A percentile compares a stretch with the other conserved stretches of the same genome.
Evolutionary conservation across 2,888 invertebrate genomes (phyloP).

Genomic region (Heliconius sara): DNA sequence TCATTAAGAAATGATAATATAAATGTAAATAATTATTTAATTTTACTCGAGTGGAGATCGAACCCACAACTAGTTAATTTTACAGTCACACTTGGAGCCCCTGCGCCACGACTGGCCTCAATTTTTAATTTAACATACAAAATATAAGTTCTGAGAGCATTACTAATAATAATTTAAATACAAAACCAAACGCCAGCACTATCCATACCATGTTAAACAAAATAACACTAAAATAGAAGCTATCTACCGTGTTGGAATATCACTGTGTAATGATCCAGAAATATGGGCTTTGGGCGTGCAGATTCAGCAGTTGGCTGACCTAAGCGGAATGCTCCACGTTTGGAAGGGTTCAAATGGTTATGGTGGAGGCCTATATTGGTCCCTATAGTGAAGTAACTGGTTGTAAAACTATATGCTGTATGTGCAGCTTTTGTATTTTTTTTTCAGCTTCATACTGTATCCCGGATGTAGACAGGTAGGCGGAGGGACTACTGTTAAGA

Average conservation of each 20-base stretch:
- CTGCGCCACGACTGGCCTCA: no score
- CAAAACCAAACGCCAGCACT: neutral
- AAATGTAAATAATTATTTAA: no score
- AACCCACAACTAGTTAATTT: no score
- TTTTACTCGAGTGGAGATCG: no score
- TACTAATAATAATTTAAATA: neutral
- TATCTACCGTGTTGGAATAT: conserved; percentile 37
- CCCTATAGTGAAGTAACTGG: conserved; percentile 19
- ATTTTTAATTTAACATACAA: neutral
- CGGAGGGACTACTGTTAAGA: no score
- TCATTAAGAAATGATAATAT: no score
- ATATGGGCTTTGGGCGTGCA: conserved; percentile 45
- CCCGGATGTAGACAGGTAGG: neutral
- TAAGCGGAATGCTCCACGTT: conserved; percentile 40
- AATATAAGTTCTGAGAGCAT: neutral
- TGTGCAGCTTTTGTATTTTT: neutral
- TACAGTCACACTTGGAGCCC: no score
- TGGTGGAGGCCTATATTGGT: conserved; percentile 26
- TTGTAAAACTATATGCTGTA: neutral
- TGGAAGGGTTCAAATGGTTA: conserved; percentile 31
- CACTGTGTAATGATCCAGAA: conserved; percentile 47
- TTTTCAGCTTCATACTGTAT: neutral
- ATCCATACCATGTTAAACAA: neutral
- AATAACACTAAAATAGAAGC: conserved; percentile 16
- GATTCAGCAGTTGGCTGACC: conserved; percentile 42